A percentile compares a stretch with the other conserved stretches of the same genome.
Conservation (phyloP, 1,140 invertebrate genomes). For the Stegodyphus dumicola region DNA sequence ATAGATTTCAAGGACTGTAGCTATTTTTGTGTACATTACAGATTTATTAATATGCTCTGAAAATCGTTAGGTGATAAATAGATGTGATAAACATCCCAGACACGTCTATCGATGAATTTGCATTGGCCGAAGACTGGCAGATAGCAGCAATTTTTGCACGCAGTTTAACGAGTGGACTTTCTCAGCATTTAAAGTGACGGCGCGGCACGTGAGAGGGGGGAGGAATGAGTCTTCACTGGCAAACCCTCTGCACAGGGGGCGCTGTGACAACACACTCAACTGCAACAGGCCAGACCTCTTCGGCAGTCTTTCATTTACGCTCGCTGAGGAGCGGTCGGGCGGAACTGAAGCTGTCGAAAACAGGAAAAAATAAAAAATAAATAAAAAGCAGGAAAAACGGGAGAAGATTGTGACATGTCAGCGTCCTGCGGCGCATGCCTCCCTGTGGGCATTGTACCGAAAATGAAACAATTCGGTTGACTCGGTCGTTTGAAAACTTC, state of each 20-base stretch:
- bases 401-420: neutral
- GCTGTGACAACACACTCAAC: constrained; percentile 43
- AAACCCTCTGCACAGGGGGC: constrained; percentile 15
- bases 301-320: constrained; percentile 16
- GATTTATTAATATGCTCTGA: too few species aligned
- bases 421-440: neutral
- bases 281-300: constrained; percentile 29
- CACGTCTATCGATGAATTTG: too few species aligned
- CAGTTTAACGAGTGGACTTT: too few species aligned
- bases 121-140: too few species aligned
- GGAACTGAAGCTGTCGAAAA: neutral
- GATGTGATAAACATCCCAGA: too few species aligned
- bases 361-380: neutral
- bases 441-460: neutral
- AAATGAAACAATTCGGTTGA: neutral
- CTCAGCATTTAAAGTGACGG: neutral
- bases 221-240: neutral
- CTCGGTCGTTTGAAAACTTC: neutral
- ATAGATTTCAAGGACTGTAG: too few species aligned
- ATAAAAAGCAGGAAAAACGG: neutral
- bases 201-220: neutral
- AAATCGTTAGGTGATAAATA: too few species aligned
- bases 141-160: too few species aligned
- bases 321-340: neutral
- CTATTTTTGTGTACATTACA: too few species aligned